Evolutionary conservation across 2,113 vertebrate genomes (phyloP).

Genomic region (Baryphthengus martii): DNA sequence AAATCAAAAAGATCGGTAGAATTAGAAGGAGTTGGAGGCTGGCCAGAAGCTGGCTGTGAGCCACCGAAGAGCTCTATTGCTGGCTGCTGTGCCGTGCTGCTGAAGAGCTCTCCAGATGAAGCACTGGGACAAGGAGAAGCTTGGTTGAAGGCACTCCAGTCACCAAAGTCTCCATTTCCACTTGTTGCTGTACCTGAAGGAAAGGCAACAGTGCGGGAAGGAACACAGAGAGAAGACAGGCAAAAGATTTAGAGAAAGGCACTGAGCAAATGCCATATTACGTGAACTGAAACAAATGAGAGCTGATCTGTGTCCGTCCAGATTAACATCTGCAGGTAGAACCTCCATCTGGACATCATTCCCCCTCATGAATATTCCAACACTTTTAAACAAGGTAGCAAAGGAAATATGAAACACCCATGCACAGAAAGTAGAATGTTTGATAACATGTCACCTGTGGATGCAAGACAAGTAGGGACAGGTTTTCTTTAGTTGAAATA

Average conservation of each 20-base stretch:
- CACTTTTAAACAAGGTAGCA: slow-evolving; percentile 73
- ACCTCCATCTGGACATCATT: slow-evolving; percentile 83
- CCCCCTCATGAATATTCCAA: slow-evolving; percentile 86
- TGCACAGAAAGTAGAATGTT: slow-evolving; percentile 16
- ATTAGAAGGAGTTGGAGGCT: slow-evolving; percentile 66
- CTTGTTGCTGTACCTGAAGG: slow-evolving; percentile 72
- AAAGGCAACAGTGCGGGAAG: not conserved
- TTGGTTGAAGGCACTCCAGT: slow-evolving; percentile 94
- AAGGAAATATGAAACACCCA: slow-evolving; percentile 51
- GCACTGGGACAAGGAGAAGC: slow-evolving; percentile 73
- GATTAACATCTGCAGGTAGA: slow-evolving; percentile 88
- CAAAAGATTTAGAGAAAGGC: slow-evolving; percentile 31
- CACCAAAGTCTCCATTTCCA: slow-evolving; percentile 91
- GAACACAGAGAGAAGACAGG: not conserved
- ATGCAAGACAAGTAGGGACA: slow-evolving; percentile 4
- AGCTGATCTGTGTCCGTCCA: slow-evolving; percentile 85
- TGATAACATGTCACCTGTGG: slow-evolving; percentile 35
- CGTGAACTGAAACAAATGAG: slow-evolving; percentile 81
- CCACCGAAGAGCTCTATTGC: slow-evolving; percentile 49
- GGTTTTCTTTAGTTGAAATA: slow-evolving; percentile 10
- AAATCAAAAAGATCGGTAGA: slow-evolving; percentile 89
- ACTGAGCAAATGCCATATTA: slow-evolving; percentile 50
- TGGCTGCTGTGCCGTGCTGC: slow-evolving; percentile 70
- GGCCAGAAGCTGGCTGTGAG: slow-evolving; percentile 55
- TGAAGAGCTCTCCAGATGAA: slow-evolving; percentile 69